phyloP scores from a whole-genome alignment of 92 coral and sea anemone species.

The Desmophyllum pertusum region DNA sequence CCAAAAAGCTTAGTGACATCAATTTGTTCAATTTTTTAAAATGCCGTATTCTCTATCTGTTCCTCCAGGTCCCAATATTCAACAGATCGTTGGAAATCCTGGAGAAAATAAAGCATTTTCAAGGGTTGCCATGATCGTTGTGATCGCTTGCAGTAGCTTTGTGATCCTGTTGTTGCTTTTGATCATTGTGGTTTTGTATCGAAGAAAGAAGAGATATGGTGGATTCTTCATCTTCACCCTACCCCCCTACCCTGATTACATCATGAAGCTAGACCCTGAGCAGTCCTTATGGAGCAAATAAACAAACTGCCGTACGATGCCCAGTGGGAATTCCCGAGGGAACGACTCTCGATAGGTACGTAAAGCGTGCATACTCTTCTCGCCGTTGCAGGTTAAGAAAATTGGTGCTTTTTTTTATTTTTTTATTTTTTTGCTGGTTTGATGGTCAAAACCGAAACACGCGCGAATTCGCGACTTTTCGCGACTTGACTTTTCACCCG shows the following conservation, averaged over 20 bases:
- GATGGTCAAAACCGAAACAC: too few relatives aligned
- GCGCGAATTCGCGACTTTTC: too few relatives aligned
- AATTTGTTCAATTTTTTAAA: neutral
- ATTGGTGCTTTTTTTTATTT: too few relatives aligned
- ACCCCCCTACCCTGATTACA: slow-evolving; percentile 88
- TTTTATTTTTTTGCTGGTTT: too few relatives aligned
- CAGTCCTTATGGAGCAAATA: slow-evolving; percentile 81
- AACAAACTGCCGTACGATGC: slow-evolving; percentile 81
- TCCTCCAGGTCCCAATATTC: neutral
- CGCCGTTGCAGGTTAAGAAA: neutral
- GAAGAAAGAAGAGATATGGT: slow-evolving; percentile 81
- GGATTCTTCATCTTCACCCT: slow-evolving; percentile 91
- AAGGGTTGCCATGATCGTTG: slow-evolving; percentile 45
- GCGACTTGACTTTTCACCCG: too few relatives aligned
- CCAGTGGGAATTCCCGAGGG: slow-evolving; percentile 96
- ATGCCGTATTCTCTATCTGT: neutral
- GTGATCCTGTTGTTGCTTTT: slow-evolving; percentile 54
- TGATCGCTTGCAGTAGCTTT: slow-evolving; percentile 49
- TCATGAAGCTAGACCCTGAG: slow-evolving; percentile 77
- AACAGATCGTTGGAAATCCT: neutral
- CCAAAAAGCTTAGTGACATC: too few relatives aligned
- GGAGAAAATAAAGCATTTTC: neutral
- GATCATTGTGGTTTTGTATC: slow-evolving; percentile 67
- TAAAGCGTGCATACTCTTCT: neutral
- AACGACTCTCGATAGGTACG: slow-evolving; percentile 71